A percentile compares a stretch with the other conserved stretches of the same genome.
These are phyloP conservation scores for Hexactinellida sp. DNA, from an alignment of 37 sponge, comb jelly and placozoan genomes.

Conservation along the genomic window DNA sequence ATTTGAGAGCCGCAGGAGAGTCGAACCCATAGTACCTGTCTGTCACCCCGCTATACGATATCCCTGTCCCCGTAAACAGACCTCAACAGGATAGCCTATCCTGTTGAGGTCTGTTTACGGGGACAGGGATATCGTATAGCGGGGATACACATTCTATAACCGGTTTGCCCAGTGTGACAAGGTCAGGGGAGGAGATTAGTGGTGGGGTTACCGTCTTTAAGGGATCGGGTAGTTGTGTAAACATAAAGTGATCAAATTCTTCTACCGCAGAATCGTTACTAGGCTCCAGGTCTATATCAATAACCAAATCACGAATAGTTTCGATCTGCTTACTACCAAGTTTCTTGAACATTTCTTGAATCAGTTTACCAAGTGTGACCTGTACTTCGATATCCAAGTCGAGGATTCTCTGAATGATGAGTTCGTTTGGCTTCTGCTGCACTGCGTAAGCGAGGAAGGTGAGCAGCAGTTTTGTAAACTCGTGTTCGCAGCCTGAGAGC, in stretches of 20 bases:
- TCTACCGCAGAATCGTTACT: not conserved
- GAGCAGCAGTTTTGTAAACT: not conserved
- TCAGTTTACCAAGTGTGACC: not conserved
- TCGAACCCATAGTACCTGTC: not conserved
- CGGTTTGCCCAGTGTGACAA: not conserved
- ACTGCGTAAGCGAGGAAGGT: not conserved
- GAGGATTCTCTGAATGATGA: not conserved
- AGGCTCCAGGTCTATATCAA: not conserved
- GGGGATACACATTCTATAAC: not conserved
- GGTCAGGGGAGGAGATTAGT: not conserved
- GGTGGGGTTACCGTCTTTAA: not conserved
- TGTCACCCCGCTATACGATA: too few species aligned
- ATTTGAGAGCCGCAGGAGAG: conserved; percentile 2
- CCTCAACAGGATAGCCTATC: not conserved
- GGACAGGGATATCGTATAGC: not conserved
- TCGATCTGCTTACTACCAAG: not conserved
- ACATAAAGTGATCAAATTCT: not conserved
- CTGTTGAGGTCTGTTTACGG: not conserved
- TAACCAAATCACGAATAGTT: not conserved
- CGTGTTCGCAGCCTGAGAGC: not conserved
- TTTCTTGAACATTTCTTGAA: not conserved
- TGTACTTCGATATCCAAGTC: not conserved
- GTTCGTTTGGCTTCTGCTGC: conserved; percentile 4
- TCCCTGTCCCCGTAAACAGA: too few species aligned
- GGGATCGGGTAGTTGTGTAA: not conserved